Base-by-base conservation (phyloP, 2,888 invertebrate species). In the Callyntrura sp. region DNA sequence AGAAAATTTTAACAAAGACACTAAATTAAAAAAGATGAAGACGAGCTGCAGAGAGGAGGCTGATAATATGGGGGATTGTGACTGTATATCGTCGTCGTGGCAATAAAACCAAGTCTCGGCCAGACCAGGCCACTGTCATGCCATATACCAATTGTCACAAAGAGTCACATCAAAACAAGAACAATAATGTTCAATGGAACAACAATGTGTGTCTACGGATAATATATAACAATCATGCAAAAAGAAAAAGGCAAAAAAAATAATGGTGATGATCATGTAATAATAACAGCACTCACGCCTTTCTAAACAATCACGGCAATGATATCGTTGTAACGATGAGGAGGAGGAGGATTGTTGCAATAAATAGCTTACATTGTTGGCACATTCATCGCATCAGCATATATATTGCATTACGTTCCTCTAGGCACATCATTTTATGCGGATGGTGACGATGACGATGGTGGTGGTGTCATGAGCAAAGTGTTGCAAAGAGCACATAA, bases 251-350 rank as follows among this genome's bases (percentile, higher is more conserved):
- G 35, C 35, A 35, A 35, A 35, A 35, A n/a, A 35, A 35, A 35
- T 35, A 35, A 35, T 35, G 35, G 35, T 35, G 35, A 35, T 35
- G 35, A 35, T 35, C 35, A 35, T 6, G 35, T 35, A 35, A 35
- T 35, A 35, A 35, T 35, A 35, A 35, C 35, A 35, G 35, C 35
- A 35, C 70, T n/a, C 35, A 70, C 70, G 45, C 70, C 70, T 70
- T 70, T 70, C 70, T 43, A 70, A 70, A 70, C 70, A 70, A 70
- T 70, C 25, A 62, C 14, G 62, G 62, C 17, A 17, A 57, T 17
- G 57, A 57, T 14, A 57, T 35, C 35, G 35, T 35, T 35, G 35
- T 17, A 17, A 17, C 57, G 57, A 57, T 57, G 57, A 17, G 14
- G 57, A 57, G 51, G 14, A 5, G n/a, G 20, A 25, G 28, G 28